Base-by-base conservation (phyloP, 2,113 vertebrate species). In the Hydropotes inermis region DNA sequence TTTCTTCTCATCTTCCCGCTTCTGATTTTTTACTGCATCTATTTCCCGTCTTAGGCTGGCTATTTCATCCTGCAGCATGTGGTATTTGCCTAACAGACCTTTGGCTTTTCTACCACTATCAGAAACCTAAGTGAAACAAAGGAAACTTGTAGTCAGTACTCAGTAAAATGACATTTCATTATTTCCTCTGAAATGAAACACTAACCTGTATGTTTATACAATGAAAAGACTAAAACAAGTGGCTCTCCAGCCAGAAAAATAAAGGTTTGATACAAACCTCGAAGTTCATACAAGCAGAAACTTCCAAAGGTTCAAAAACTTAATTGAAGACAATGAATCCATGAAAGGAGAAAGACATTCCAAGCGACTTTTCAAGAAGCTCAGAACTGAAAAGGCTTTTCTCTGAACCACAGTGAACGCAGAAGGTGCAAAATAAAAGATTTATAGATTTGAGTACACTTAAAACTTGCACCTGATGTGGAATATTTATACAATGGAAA, bases 1-100 rank as follows among this genome's bases (percentile, higher is more conserved):
- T 45, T 99, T 99, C 81, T 98, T 98, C 98, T 99, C 99, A 89
- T 99, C 99, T 54, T 99, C 99, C 82, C 98, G 98, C 86, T 98
- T 98, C 82, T 97, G 99, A 85, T 98, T 98, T 90, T 98, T 99
- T n/a, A 98, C 90, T 74, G 98, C 98, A 70, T 99, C 99, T n/a
- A 99, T 98, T 91, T 99, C 99, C 27, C 98, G 89, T 96, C 98
- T 99, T 82, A 99, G 91, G 86, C 97, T 43, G 79, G 98, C 96
- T 97, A 99, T 97, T 98, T 99, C 99, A 83, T 99, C 99, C 95
- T 99, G 99, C 1, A 99, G 97, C 19, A 94, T 94, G 12, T 98
- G 91, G 50, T 98, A 99, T 98, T 99, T 99, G 95, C 98, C 98
- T 45, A 99, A 93, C 11, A 99, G 95, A 95, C 99, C 99, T 93